Percentiles rank a stretch among this genome's conserved stretches.
These are phyloP conservation scores for Nasonia vitripennis DNA, from an alignment of 1,140 invertebrate species.

Conservation along the genomic window DNA sequence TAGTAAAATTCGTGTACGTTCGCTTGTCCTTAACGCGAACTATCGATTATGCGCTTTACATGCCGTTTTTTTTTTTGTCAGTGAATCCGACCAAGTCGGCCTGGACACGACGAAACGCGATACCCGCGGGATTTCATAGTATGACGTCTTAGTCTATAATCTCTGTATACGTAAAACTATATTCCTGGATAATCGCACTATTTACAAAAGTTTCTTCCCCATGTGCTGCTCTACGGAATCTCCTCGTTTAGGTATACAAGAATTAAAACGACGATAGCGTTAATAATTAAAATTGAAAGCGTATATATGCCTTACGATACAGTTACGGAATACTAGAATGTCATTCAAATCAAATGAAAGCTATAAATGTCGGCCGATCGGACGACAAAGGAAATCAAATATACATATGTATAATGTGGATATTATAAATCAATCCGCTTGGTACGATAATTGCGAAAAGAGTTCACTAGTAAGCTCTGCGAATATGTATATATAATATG, in stretches of 20 bases:
- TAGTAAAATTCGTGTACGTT: neutral
- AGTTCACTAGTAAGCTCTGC: conserved; percentile 25
- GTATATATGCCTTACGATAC: neutral
- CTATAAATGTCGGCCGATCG: neutral
- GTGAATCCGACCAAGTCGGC: neutral
- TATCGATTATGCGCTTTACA: no score
- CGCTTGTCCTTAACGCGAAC: neutral
- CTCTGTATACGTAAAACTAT: no score
- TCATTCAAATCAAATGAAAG: neutral
- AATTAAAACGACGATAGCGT: neutral
- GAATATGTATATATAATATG: conserved; percentile 2
- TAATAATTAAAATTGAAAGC: neutral
- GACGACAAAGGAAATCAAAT: conserved; percentile 13
- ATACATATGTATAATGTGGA: neutral
- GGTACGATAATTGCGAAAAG: neutral
- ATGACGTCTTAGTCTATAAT: no score
- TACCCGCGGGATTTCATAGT: neutral
- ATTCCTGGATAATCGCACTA: no score
- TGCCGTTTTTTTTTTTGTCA: no score
- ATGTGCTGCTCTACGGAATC: neutral
- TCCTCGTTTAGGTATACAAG: neutral
- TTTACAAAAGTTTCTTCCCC: no score
- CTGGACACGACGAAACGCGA: neutral
- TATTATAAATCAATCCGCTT: neutral
- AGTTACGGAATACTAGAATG: neutral